These are phyloP conservation scores for Hypselothyrea guttata DNA, from an alignment of 2,888 invertebrate species.

Conservation along the genomic window DNA sequence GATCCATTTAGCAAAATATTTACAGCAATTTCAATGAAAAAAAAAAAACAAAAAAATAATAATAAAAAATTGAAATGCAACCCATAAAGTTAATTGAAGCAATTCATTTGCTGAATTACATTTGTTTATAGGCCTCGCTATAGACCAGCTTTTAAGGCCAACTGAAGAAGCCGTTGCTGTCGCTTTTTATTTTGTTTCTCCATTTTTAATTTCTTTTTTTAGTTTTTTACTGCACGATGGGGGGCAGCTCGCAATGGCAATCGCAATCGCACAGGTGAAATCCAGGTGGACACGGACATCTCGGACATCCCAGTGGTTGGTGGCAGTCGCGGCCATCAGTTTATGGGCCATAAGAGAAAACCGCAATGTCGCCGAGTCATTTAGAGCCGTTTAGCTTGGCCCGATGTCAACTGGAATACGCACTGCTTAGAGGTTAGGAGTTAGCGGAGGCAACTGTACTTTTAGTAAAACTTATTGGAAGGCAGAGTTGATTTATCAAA, in stretches of 20 bases:
- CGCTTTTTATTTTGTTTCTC: neutral
- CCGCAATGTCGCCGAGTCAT: conserved; percentile 17
- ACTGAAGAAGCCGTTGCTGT: neutral
- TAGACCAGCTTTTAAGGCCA: conserved; percentile 12
- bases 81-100: conserved; percentile 52
- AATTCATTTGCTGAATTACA: conserved; percentile 71
- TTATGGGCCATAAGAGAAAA: conserved; percentile 45
- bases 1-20: conserved; percentile 47
- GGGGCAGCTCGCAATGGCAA: conserved; percentile 22
- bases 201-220: conserved; percentile 19
- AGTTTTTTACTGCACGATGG: conserved; percentile 29
- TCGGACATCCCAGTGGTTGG: conserved; percentile 15
- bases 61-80: too few species aligned
- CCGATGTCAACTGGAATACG: conserved; percentile 7
- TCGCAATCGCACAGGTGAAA: too few species aligned
- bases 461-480: too few species aligned
- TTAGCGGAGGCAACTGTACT: conserved; percentile 28
- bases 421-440: too few species aligned
- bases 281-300: conserved; percentile 15
- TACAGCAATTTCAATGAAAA: conserved; percentile 60
- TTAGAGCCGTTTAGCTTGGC: conserved; percentile 32
- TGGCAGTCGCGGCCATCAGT: conserved; percentile 16
- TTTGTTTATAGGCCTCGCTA: conserved; percentile 29
- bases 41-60: conserved; percentile 31
- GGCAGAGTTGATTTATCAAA: too few species aligned